phyloP scores from a whole-genome alignment of 2,888 invertebrate species.

The Fragum fragum region DNA sequence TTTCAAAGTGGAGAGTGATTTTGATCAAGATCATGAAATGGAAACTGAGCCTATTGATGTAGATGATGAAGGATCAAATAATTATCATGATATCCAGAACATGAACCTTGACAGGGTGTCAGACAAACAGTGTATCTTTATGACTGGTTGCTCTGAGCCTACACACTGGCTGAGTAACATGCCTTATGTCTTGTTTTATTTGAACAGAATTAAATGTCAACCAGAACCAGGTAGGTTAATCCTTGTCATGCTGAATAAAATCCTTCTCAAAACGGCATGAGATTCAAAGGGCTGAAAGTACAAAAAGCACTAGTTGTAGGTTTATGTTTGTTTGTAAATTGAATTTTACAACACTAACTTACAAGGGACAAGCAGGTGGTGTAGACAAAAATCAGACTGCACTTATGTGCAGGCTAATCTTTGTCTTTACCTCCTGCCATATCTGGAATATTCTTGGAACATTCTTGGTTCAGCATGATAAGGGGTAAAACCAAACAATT shows the following conservation, averaged over 20 bases:
- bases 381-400: no score
- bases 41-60: not conserved
- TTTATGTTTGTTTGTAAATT: conserved; percentile 1
- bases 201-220: conserved; percentile 4
- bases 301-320: no score
- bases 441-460: no score
- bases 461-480: no score
- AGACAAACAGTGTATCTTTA: not conserved
- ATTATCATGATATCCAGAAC: not conserved
- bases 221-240: conserved; percentile 13
- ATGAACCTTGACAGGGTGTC: not conserved
- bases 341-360: no score
- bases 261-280: no score
- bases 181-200: conserved; percentile 12
- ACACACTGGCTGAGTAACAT: not conserved
- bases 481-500: no score
- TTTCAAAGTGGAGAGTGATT: not conserved
- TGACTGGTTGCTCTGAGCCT: not conserved
- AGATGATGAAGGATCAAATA: not conserved
- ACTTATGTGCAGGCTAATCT: no score
- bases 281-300: no score
- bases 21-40: not conserved
- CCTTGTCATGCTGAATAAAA: no score
- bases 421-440: no score
- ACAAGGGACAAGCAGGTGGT: no score